Conservation (phyloP, 2,888 invertebrate genomes). For the Amaurobius ferox region DNA sequence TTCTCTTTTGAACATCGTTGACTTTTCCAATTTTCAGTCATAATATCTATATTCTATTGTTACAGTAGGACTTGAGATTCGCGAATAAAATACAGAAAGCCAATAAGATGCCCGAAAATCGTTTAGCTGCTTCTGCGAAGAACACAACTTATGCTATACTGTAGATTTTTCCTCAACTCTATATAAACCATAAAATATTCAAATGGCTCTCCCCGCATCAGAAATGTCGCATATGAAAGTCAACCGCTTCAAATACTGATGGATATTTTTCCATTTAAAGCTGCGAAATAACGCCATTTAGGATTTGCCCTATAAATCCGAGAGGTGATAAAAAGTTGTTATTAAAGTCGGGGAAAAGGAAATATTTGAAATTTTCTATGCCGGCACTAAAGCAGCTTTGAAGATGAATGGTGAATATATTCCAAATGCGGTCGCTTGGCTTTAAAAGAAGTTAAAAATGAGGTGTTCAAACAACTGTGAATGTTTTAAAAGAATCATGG, state of each 20-base stretch:
- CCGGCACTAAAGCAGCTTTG: not conserved
- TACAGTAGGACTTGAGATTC: constrained; percentile 12
- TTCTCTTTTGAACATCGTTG: constrained; percentile 50
- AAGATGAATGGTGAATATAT: constrained; percentile 2
- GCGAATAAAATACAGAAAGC: constrained; percentile 55
- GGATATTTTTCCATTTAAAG: constrained; percentile 45
- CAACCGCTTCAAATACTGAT: constrained; percentile 49
- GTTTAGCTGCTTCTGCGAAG: constrained; percentile 47
- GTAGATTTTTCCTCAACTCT: constrained; percentile 24
- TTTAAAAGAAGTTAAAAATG: not conserved
- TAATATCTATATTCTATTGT: constrained; percentile 56
- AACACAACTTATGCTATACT: constrained; percentile 35
- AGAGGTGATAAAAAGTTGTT: constrained; percentile 16
- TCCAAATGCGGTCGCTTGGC: not conserved
- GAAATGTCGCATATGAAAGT: constrained; percentile 10
- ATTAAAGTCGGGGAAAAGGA: constrained; percentile 3
- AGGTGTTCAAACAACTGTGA: no score
- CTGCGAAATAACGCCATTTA: constrained; percentile 39
- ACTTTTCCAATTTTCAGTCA: constrained; percentile 62
- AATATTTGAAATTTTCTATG: constrained; percentile 1
- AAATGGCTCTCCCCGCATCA: constrained; percentile 41
- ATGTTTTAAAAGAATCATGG: no score
- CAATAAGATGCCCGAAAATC: constrained; percentile 50
- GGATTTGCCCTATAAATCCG: constrained; percentile 17
- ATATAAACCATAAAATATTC: constrained; percentile 55